Conservation (phyloP, 2,797 vertebrate species). For the Chloroceryle amazona region DNA sequence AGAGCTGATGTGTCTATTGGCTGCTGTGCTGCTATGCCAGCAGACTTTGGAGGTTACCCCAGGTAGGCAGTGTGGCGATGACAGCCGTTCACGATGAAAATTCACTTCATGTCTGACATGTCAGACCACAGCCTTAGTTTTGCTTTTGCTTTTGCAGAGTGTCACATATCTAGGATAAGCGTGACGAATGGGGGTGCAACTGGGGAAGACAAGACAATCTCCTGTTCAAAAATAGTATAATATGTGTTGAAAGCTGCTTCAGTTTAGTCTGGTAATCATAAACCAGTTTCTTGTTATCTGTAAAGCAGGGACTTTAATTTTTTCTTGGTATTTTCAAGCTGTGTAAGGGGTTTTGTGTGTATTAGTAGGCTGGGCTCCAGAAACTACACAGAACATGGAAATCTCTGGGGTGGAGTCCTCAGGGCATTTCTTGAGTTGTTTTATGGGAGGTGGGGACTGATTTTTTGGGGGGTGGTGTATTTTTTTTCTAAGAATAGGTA, state of each 20-base stretch:
- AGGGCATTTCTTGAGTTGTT: not conserved
- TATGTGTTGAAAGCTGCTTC: not conserved
- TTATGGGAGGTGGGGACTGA: not conserved
- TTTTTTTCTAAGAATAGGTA: not conserved
- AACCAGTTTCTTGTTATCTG: not conserved
- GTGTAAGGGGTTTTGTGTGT: not conserved
- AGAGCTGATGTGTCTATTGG: accelerated
- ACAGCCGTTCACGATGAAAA: not conserved
- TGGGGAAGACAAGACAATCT: not conserved
- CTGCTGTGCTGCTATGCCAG: not conserved
- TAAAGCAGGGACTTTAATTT: not conserved
- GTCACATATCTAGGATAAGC: not conserved
- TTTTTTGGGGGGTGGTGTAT: not conserved
- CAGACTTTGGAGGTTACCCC: not conserved
- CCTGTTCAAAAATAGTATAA: not conserved
- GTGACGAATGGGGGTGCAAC: accelerated
- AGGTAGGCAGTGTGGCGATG: not conserved
- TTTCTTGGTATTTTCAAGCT: not conserved
- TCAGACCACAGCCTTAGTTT: not conserved
- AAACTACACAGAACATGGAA: not conserved
- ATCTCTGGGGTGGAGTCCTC: not conserved
- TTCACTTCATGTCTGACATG: not conserved
- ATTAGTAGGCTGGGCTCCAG: not conserved
- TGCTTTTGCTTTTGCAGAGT: not conserved
- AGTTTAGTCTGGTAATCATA: not conserved